Percentiles rank a stretch among this genome's conserved stretches.
Evolutionary conservation across 2,113 vertebrate species (phyloP).

Genomic region (Hucho hucho): DNA sequence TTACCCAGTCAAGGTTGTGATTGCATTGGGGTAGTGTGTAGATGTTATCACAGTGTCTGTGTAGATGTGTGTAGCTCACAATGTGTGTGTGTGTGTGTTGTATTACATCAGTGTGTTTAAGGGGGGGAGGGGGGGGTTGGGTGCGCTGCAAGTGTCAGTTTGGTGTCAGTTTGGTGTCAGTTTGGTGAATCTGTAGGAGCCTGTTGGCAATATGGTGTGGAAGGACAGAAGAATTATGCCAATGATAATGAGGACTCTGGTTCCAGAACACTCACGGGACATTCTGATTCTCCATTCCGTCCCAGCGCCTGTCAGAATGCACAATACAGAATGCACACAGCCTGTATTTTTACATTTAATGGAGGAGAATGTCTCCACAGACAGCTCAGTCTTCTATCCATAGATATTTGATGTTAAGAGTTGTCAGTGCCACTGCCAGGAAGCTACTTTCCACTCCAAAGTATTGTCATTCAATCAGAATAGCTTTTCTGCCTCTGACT

Average conservation of each 20-base stretch:
- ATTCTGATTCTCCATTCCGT: slow-evolving; percentile 46
- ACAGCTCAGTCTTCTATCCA: slow-evolving; percentile 27
- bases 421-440: slow-evolving; percentile 44
- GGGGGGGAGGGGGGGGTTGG: slow-evolving; percentile 14
- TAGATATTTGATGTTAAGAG: slow-evolving; percentile 43
- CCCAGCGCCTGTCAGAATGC: slow-evolving; percentile 45
- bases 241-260: neutral
- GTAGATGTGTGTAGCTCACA: too few species aligned
- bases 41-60: neutral
- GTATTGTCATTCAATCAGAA: slow-evolving; percentile 52
- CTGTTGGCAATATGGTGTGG: slow-evolving; percentile 57
- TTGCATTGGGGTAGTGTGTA: slow-evolving; percentile 47
- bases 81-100: too few species aligned
- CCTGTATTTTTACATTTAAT: slow-evolving; percentile 47
- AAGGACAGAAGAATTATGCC: neutral
- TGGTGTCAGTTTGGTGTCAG: slow-evolving; percentile 43
- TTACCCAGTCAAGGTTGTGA: slow-evolving; percentile 47
- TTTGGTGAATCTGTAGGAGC: slow-evolving; percentile 49
- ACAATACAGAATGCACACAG: slow-evolving; percentile 22
- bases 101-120: too few species aligned
- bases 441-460: slow-evolving; percentile 56
- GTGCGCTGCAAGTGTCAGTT: slow-evolving; percentile 43
- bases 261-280: slow-evolving; percentile 59
- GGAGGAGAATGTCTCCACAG: slow-evolving; percentile 41
- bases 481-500: slow-evolving; percentile 23